Evolutionary conservation across 92 coral and sea anemone species (phyloP).

Genomic region (Zoanthus sociatus): DNA sequence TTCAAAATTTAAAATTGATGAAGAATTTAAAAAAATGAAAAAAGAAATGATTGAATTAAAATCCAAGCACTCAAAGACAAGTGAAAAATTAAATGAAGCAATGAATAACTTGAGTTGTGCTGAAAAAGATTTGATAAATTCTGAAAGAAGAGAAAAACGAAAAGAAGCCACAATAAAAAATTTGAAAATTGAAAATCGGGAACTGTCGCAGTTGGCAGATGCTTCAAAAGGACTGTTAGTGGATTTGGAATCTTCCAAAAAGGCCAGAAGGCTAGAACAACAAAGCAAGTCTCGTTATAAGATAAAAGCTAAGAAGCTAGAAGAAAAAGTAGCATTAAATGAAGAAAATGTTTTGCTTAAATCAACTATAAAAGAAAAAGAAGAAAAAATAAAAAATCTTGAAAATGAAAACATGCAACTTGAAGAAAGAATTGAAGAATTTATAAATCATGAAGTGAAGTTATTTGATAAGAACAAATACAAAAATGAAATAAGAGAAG

Average conservation of each 20-base stretch:
- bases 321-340: not conserved
- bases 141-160: too few species aligned
- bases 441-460: not conserved
- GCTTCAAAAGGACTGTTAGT: slow-evolving; percentile 18
- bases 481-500: slow-evolving; percentile 5
- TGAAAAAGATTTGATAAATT: too few species aligned
- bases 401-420: slow-evolving; percentile 11
- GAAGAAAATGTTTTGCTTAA: slow-evolving; percentile 19
- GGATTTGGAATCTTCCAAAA: not conserved
- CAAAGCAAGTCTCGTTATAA: slow-evolving; percentile 10
- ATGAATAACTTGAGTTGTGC: too few species aligned
- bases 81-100: too few species aligned
- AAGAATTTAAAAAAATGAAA: too few species aligned
- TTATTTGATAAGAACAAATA: not conserved
- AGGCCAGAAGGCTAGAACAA: not conserved
- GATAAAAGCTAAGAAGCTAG: not conserved
- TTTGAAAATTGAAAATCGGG: slow-evolving; percentile 7
- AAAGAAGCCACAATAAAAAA: slow-evolving; percentile 9
- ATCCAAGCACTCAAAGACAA: too few species aligned
- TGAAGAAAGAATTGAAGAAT: slow-evolving; percentile 12
- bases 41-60: too few species aligned
- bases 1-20: too few species aligned
- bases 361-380: slow-evolving; percentile 11
- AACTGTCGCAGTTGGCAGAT: not conserved
- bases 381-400: not conserved